phyloP scores from a whole-genome alignment of 2,797 vertebrate species.

The Galaxias olidus region DNA sequence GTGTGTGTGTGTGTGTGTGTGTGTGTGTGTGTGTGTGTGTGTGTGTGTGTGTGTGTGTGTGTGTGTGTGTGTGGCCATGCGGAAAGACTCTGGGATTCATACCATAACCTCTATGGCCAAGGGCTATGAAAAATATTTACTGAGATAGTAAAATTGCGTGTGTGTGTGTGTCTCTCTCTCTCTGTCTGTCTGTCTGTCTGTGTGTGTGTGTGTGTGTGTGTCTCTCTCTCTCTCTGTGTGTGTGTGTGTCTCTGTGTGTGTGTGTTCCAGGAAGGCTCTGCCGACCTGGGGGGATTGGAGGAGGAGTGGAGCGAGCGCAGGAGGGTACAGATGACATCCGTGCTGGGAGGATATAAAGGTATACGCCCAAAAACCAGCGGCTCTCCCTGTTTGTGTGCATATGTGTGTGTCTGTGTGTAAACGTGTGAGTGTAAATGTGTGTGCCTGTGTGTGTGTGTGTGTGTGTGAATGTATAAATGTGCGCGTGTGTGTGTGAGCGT shows the following conservation, averaged over 20 bases:
- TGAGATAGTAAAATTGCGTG: constrained; percentile 24
- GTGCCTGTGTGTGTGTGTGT: constrained; percentile 1
- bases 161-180: constrained; percentile 8
- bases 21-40: constrained; percentile 26
- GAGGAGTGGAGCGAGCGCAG: constrained; percentile 94
- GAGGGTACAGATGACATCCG: constrained; percentile 89
- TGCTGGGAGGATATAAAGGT: constrained; percentile 93
- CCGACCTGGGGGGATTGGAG: constrained; percentile 84
- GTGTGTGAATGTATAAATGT: not conserved
- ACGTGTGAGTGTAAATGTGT: not conserved
- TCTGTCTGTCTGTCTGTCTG: constrained; percentile 10
- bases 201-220: not conserved
- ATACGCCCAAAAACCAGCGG: constrained; percentile 27
- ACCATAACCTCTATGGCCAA: constrained; percentile 12
- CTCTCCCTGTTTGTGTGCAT: not conserved
- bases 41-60: constrained; percentile 2
- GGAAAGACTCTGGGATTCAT: constrained; percentile 32
- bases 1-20: constrained; percentile 15
- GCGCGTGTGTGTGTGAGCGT: not conserved
- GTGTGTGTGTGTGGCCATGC: constrained; percentile 50
- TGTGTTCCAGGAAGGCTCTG: constrained; percentile 86
- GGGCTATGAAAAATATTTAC: constrained; percentile 40
- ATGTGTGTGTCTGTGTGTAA: constrained; percentile 1
- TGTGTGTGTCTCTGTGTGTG: constrained; percentile 65
- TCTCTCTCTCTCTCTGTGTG: constrained; percentile 22